Evolutionary conservation across 1,140 invertebrate genomes (phyloP).

Genomic region (Atopsyche davidsoni): DNA sequence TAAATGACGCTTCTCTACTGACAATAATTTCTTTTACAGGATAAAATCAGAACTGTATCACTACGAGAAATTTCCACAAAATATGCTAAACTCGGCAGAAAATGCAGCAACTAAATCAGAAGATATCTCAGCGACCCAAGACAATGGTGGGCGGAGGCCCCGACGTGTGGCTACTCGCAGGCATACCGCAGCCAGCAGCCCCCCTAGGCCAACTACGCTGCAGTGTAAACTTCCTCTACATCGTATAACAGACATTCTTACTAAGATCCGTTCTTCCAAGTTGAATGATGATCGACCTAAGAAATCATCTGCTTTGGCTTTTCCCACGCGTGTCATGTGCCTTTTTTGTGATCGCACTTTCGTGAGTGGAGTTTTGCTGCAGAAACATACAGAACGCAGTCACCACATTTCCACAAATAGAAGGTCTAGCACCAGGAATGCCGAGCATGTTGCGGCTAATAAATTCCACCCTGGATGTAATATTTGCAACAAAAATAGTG

Average conservation of each 20-base stretch:
- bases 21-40: too few relatives aligned
- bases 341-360: slow-evolving; percentile 59
- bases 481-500: slow-evolving; percentile 38
- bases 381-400: slow-evolving; percentile 52
- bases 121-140: too few relatives aligned
- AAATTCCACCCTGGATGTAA: slow-evolving; percentile 33
- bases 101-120: too few relatives aligned
- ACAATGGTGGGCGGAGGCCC: slow-evolving; percentile 1
- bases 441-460: slow-evolving; percentile 8
- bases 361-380: slow-evolving; percentile 48
- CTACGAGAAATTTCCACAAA: too few relatives aligned
- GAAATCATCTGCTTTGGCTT: neutral
- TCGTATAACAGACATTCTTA: slow-evolving; percentile 21
- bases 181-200: slow-evolving; percentile 2
- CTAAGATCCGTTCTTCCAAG: slow-evolving; percentile 20
- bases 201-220: too few relatives aligned
- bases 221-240: slow-evolving; percentile 25
- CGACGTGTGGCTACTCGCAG: slow-evolving; percentile 8
- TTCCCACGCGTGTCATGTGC: slow-evolving; percentile 39
- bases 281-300: neutral
- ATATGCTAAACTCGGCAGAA: too few relatives aligned
- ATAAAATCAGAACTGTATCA: too few relatives aligned
- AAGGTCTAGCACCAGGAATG: slow-evolving; percentile 35
- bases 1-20: too few relatives aligned
- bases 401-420: slow-evolving; percentile 40